A percentile compares a stretch with the other conserved stretches of the same genome.
Conservation (phyloP, 1,140 invertebrate species). For the Ylistrum balloti region DNA sequence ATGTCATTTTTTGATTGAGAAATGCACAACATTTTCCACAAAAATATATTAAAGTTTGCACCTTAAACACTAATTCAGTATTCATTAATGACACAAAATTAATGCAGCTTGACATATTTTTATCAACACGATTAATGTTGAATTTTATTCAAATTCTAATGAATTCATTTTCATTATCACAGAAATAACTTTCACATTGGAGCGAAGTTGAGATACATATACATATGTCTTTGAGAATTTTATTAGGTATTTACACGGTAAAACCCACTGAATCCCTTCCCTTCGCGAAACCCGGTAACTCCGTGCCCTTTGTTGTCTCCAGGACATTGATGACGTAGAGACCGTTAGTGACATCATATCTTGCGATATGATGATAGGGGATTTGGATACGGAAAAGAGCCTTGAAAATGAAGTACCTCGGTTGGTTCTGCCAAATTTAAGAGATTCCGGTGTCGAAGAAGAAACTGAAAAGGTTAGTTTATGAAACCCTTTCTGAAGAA, state of each 20-base stretch:
- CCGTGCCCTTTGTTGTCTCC: constrained; percentile 34
- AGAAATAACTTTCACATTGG: background rate
- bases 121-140: background rate
- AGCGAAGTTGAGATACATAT: background rate
- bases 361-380: constrained; percentile 59
- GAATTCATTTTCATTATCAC: background rate
- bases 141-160: background rate
- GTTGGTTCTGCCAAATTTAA: constrained; percentile 58
- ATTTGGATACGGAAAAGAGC: constrained; percentile 58
- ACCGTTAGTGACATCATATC: constrained; percentile 60
- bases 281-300: constrained; percentile 36
- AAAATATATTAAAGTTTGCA: too few relatives aligned
- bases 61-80: too few relatives aligned
- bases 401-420: constrained; percentile 51
- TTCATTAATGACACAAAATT: too few relatives aligned
- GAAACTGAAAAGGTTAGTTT: constrained; percentile 51
- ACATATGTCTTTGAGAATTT: background rate
- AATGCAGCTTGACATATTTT: too few relatives aligned
- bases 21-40: background rate
- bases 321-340: constrained; percentile 58
- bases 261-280: constrained; percentile 15
- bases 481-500: background rate
- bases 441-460: constrained; percentile 40
- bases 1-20: too few relatives aligned
- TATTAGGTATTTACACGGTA: constrained; percentile 3